Conservation (phyloP, 2,888 invertebrate species). For the Diaperis boleti region DNA sequence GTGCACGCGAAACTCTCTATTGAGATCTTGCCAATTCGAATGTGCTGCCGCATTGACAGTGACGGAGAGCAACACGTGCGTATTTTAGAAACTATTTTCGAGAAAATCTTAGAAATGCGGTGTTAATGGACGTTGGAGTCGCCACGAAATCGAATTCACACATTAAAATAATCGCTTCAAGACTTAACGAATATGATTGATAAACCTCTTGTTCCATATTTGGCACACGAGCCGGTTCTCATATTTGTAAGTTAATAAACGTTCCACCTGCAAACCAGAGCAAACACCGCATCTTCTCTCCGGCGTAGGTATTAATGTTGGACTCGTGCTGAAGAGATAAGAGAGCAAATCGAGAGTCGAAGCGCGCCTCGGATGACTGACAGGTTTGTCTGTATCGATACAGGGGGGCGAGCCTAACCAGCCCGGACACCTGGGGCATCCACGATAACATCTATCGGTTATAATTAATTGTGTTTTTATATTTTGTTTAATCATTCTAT, state of each 20-base stretch:
- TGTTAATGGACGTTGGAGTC: too few relatives aligned
- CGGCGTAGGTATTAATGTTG: constrained; percentile 35
- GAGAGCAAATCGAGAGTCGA: constrained; percentile 58
- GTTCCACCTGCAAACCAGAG: constrained; percentile 41
- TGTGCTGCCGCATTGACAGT: too few relatives aligned
- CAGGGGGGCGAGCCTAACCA: constrained; percentile 52
- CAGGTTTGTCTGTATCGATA: constrained; percentile 57
- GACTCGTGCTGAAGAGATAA: constrained; percentile 50
- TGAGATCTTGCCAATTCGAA: too few relatives aligned
- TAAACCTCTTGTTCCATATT: constrained; percentile 30
- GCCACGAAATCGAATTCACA: too few relatives aligned
- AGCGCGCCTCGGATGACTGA: constrained; percentile 58
- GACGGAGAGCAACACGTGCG: too few relatives aligned
- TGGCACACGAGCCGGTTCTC: constrained; percentile 26
- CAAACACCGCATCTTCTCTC: constrained; percentile 29
- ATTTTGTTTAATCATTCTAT: constrained; percentile 67
- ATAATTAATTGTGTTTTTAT: constrained; percentile 68
- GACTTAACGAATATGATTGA: too few relatives aligned
- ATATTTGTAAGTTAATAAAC: constrained; percentile 42
- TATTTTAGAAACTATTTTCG: too few relatives aligned
- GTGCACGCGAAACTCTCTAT: too few relatives aligned
- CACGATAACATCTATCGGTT: constrained; percentile 64
- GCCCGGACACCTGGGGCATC: constrained; percentile 64
- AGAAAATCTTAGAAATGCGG: too few relatives aligned
- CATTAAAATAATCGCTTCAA: too few relatives aligned